phyloP scores from a whole-genome alignment of 2,113 vertebrate genomes.

The Epinephelus moara region DNA sequence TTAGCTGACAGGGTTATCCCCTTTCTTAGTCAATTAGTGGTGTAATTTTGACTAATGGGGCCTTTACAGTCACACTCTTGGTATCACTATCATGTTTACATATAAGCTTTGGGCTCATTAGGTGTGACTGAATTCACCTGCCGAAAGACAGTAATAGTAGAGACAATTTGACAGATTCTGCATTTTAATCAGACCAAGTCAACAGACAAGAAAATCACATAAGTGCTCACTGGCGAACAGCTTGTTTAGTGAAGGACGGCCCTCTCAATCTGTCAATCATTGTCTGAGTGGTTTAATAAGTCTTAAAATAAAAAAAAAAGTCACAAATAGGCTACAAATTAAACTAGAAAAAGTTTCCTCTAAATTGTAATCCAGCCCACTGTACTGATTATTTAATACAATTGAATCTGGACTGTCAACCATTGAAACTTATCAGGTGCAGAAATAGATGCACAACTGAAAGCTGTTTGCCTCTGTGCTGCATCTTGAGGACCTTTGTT shows the following conservation, averaged over 20 bases:
- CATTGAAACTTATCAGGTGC: neutral
- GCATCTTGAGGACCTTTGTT: neutral
- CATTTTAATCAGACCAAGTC: neutral
- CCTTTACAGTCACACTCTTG: conserved; percentile 7
- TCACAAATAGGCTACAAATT: neutral
- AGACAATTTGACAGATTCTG: conserved; percentile 4
- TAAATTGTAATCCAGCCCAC: neutral
- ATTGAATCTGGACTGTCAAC: neutral
- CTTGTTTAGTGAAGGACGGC: neutral
- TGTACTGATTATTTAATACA: neutral
- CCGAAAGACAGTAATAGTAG: neutral
- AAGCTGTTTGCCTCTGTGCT: neutral
- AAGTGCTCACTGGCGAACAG: neutral
- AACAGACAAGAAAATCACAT: neutral
- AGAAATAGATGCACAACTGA: neutral
- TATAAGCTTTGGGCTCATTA: neutral
- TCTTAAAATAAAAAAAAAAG: neutral
- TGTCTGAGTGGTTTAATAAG: neutral
- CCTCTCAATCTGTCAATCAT: neutral
- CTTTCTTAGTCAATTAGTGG: conserved; percentile 19
- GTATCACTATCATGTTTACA: conserved; percentile 1
- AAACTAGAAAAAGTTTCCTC: neutral
- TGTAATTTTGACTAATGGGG: conserved; percentile 11
- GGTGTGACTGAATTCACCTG: neutral
- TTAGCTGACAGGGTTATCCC: neutral